Evolutionary conservation across 1,140 invertebrate genomes (phyloP).

Genomic region (Lineus longissimus): DNA sequence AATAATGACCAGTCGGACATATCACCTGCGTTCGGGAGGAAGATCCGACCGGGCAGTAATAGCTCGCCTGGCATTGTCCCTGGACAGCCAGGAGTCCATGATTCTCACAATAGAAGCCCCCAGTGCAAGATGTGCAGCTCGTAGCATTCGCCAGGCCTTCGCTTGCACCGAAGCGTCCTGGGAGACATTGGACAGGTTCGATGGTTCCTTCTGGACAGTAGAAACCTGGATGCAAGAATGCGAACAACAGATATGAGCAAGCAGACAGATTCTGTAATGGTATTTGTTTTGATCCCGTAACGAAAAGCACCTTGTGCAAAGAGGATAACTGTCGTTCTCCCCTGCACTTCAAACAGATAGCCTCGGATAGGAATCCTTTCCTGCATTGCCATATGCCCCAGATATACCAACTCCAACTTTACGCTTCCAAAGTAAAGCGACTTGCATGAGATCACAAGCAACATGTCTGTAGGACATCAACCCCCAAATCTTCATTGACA

Average conservation of each 20-base stretch:
- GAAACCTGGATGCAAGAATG: constrained; percentile 25
- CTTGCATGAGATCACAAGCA: too few species aligned
- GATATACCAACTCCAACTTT: too few species aligned
- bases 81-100: constrained; percentile 25
- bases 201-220: constrained; percentile 42
- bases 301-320: too few species aligned
- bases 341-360: too few species aligned
- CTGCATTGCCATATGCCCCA: too few species aligned
- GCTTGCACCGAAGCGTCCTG: constrained; percentile 37
- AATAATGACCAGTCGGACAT: constrained; percentile 38
- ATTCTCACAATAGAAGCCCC: constrained; percentile 38
- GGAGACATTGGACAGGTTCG: constrained; percentile 33
- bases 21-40: constrained; percentile 28
- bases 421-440: too few species aligned
- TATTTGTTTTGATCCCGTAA: too few species aligned
- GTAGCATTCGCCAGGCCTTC: constrained; percentile 30
- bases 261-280: too few species aligned
- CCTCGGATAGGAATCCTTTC: too few species aligned
- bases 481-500: not conserved
- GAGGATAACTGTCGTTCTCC: too few species aligned
- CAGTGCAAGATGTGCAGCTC: constrained; percentile 38
- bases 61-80: constrained; percentile 34
- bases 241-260: too few species aligned
- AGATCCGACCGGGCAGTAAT: constrained; percentile 40
- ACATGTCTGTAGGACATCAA: too few species aligned